A percentile compares a stretch with the other conserved stretches of the same genome.
These are phyloP conservation scores for Cyclargus thomasi DNA, from an alignment of 1,140 invertebrate genomes.

Conservation along the genomic window DNA sequence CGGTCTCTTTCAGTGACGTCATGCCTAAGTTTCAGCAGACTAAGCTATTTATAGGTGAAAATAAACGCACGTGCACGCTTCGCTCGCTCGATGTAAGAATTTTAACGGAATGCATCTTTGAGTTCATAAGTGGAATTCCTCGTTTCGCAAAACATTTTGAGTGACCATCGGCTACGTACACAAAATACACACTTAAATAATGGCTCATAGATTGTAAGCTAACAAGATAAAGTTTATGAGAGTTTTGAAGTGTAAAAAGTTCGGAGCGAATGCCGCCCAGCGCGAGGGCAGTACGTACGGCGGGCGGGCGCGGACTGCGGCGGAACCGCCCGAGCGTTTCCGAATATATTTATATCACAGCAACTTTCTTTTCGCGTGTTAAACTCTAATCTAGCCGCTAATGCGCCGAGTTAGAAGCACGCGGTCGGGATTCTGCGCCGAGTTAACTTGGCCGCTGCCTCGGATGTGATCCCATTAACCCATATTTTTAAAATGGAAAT, in stretches of 20 bases:
- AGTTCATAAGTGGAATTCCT: slow-evolving; percentile 15
- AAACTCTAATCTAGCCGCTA: not conserved
- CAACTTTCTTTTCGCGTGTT: slow-evolving; percentile 31
- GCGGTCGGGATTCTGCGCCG: not conserved
- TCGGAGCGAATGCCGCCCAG: slow-evolving; percentile 40
- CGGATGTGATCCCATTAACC: slow-evolving; percentile 62
- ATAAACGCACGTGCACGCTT: slow-evolving; percentile 57
- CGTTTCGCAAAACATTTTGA: slow-evolving; percentile 10
- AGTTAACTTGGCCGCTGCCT: slow-evolving; percentile 18
- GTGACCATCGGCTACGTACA: not conserved
- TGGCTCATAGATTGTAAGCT: slow-evolving; percentile 2
- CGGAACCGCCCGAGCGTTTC: slow-evolving; percentile 48
- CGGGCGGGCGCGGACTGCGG: slow-evolving; percentile 54
- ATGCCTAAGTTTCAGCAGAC: slow-evolving; percentile 36
- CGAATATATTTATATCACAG: slow-evolving; percentile 66
- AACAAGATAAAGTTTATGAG: slow-evolving; percentile 8
- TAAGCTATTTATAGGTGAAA: slow-evolving; percentile 61
- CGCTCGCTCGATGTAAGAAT: slow-evolving; percentile 30
- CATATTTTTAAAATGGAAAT: slow-evolving; percentile 61
- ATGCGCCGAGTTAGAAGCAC: not conserved
- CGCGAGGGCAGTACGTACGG: slow-evolving; percentile 46
- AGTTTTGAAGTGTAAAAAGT: not conserved
- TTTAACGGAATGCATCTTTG: slow-evolving; percentile 60
- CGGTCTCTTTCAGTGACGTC: slow-evolving; percentile 54
- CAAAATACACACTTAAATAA: not conserved